These are phyloP conservation scores for Epistrophe grossulariae DNA, from an alignment of 2,888 invertebrate genomes.

Conservation along the genomic window DNA sequence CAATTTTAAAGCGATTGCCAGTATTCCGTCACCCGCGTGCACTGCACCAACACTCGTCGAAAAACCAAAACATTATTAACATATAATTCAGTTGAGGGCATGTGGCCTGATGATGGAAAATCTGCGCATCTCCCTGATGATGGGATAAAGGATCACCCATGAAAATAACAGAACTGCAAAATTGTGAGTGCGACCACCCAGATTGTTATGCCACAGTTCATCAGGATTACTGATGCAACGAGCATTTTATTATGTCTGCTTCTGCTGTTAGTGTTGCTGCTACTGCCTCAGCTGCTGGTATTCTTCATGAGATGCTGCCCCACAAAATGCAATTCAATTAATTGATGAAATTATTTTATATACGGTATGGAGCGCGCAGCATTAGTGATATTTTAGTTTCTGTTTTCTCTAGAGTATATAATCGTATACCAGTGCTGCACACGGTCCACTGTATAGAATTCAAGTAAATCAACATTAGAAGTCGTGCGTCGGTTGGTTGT, in stretches of 20 bases:
- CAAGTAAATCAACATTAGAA: conserved; percentile 49
- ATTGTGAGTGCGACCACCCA: conserved; percentile 62
- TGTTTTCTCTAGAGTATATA: background rate
- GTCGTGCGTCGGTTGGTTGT: background rate
- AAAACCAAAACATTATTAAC: conserved; percentile 41
- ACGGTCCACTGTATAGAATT: conserved; percentile 9
- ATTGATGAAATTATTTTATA: conserved; percentile 74
- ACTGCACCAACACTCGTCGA: background rate
- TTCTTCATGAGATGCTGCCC: conserved; percentile 3
- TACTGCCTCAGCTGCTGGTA: background rate
- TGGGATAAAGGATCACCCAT: conserved; percentile 42
- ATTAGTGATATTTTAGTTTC: conserved; percentile 48
- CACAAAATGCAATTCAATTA: conserved; percentile 71
- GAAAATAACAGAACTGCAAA: background rate
- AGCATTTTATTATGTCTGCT: conserved; percentile 39
- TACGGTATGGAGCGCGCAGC: conserved; percentile 42
- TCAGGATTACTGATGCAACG: conserved; percentile 8
- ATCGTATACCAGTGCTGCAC: background rate
- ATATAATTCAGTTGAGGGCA: conserved; percentile 50
- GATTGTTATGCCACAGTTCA: conserved; percentile 28
- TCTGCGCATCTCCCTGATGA: conserved; percentile 1
- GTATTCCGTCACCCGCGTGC: background rate
- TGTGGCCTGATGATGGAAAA: conserved; percentile 36
- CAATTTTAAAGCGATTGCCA: conserved; percentile 48
- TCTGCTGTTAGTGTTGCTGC: conserved; percentile 18